Evolutionary conservation across 2,797 vertebrate species (phyloP), one percentile per base, ranked within the genome.

Genomic region (Catharus ustulatus): DNA sequence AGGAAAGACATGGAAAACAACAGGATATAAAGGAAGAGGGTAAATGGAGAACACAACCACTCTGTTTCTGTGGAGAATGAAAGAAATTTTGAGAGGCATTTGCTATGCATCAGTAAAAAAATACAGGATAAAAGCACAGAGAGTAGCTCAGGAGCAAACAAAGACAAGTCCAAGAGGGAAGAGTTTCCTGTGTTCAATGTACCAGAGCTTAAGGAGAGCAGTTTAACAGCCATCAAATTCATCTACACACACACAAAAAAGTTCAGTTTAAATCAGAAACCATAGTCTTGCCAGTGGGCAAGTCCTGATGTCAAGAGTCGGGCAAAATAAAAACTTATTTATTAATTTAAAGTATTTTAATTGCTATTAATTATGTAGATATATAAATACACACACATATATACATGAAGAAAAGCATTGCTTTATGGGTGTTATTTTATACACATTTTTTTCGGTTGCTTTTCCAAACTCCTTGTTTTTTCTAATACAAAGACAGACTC

Each of bases 241-340:
- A 72, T 14, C 8, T 64, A 11, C 23, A 71, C 0, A 0, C 26
- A 57, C 27, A 78, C 14, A 68, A n/a, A 23, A 3, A 51, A 78
- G 58, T 78, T 81, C n/a, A 51, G 16, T 87, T 73, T 89, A 51
- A 61, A 38, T 42, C 30, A 81, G 24, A 86, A 95, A 71, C 7
- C 3, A 16, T 48, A 24, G 15, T 78, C 54, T 79, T 78, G 11
- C 14, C 30, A 72, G 16, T 24, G 46, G 11, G 11, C 23, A 93
- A 91, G 32, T 11, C 62, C 87, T 24, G 7, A 74, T 67, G 15
- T 30, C 61, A 79, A 42, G 6, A 42, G 8, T 8, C 75, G 10
- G 16, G 13, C 40, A 73, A 88, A 90, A 77, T 26, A 72, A 74
- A 80, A 61, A 13, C 16, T 9, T 36, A 6, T 18, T 66, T 61